Evolutionary conservation across 1,140 invertebrate genomes (phyloP), one percentile per base, ranked within the genome.

Genomic region (Delia radicum): DNA sequence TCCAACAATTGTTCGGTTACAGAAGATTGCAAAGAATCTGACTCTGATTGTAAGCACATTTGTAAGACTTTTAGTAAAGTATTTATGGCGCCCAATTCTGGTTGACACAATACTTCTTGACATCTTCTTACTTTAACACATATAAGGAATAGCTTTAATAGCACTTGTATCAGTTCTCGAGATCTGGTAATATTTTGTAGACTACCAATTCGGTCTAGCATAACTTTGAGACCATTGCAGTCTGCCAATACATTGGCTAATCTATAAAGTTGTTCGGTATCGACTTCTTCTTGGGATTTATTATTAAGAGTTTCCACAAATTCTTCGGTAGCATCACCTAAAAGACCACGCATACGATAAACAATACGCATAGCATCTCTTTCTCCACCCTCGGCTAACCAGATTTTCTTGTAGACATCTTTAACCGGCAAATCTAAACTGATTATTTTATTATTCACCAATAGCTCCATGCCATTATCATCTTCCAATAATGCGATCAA

Each of bases 391-490:
- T 95, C 94, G 10, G 93, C 90, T 8, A 96, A 88, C 96, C 96
- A 98, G 5, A 94, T 89, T 86, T 94, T 94, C 80, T 94, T 94
- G 80, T 93, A 94, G 2, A 96, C 95, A 81, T 99, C 97, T 87
- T 96, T 96, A 0, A 99, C 97, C 0, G 95, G 94, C 71, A 99
- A 88, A 88, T 99, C 97, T 0, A 99, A 88, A 77, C 95, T 97
- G 80, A 99, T 99, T 72, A 99, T 99, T 88, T 99, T 99, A 87
- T 99, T 99, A 82, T 97, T 96, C 0, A 99, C 97, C n/a, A 99
- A 89, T 72, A 99, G 88, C 87, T 99, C 98, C 97, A 99, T 99
- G 65, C 97, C 97, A 81, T 97, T 99, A 85, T 99, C 98, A 86
- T 99, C 97, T 86, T 99, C 97, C 0, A 99, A 86, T 18, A 99